These are phyloP conservation scores for Varroa destructor DNA, from an alignment of 1,140 invertebrate species.

Conservation along the genomic window DNA sequence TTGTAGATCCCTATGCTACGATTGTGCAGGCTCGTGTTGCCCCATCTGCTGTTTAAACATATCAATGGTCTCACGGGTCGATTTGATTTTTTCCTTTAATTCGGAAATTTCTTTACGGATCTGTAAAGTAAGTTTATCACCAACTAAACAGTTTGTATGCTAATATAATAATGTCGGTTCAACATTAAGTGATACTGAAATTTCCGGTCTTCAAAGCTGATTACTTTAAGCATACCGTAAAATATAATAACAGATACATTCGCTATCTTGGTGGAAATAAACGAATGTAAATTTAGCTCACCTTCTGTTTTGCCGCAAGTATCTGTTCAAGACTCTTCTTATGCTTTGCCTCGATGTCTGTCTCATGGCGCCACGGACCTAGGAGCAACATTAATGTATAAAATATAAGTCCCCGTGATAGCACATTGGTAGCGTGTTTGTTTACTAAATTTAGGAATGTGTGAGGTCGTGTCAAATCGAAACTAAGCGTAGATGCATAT, in stretches of 20 bases:
- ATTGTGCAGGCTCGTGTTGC: constrained; percentile 44
- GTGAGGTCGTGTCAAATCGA: too few species aligned
- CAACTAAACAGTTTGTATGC: background rate
- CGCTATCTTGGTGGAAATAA: too few species aligned
- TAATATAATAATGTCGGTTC: background rate
- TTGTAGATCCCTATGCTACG: too few species aligned
- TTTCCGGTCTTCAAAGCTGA: too few species aligned
- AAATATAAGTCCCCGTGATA: background rate
- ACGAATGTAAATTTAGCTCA: background rate
- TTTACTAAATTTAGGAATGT: background rate
- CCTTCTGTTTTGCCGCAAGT: background rate
- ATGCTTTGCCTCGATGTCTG: constrained; percentile 3
- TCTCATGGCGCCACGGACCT: constrained; percentile 29
- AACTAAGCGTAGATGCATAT: too few species aligned
- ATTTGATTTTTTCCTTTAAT: constrained; percentile 70
- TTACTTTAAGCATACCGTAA: too few species aligned
- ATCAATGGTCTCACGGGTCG: constrained; percentile 73
- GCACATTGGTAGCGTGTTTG: background rate
- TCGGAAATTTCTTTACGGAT: constrained; percentile 67
- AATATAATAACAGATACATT: too few species aligned
- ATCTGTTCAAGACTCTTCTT: constrained; percentile 29
- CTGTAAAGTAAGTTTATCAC: constrained; percentile 38
- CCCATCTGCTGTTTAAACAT: constrained; percentile 75
- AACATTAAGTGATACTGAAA: too few species aligned
- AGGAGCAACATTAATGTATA: background rate